These are phyloP conservation scores for Heterodera carotae DNA, from an alignment of 1,140 invertebrate genomes.

Conservation along the genomic window DNA sequence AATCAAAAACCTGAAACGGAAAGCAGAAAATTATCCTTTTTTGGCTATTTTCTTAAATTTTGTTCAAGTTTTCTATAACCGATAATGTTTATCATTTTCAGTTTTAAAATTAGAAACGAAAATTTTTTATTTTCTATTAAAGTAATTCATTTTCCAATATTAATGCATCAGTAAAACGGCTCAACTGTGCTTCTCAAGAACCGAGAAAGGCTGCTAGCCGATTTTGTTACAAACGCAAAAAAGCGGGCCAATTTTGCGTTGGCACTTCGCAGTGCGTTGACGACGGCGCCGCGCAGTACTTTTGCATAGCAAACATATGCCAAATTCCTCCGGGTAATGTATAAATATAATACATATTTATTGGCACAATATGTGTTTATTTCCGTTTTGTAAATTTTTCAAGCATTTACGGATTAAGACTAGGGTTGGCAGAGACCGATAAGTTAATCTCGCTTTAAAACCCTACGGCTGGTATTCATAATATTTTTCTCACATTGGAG, in stretches of 20 bases:
- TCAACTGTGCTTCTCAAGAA: conserved; percentile 9
- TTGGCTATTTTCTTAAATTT: too few species aligned
- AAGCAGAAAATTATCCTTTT: too few species aligned
- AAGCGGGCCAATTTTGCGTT: conserved; percentile 43
- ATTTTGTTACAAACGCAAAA: conserved; percentile 32
- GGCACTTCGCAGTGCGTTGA: conserved; percentile 48
- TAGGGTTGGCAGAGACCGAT: too few species aligned
- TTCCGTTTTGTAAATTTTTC: too few species aligned
- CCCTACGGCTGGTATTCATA: too few species aligned
- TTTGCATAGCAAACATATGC: conserved; percentile 48
- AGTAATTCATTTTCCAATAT: neutral
- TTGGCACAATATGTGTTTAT: conserved; percentile 8
- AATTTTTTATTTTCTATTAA: neutral
- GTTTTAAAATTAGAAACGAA: neutral
- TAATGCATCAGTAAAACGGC: neutral
- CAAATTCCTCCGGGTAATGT: conserved; percentile 40
- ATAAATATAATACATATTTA: conserved; percentile 11
- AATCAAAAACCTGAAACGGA: too few species aligned
- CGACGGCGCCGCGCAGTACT: conserved; percentile 42
- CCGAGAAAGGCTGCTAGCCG: neutral
- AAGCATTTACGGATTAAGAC: too few species aligned
- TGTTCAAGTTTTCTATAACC: too few species aligned
- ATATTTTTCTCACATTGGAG: conserved; percentile 7
- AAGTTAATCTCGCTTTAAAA: too few species aligned
- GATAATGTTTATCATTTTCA: too few species aligned